A percentile compares a stretch with the other conserved stretches of the same genome.
These are phyloP conservation scores for Hirudo medicinalis DNA, from an alignment of 1,140 invertebrate species.

Conservation along the genomic window DNA sequence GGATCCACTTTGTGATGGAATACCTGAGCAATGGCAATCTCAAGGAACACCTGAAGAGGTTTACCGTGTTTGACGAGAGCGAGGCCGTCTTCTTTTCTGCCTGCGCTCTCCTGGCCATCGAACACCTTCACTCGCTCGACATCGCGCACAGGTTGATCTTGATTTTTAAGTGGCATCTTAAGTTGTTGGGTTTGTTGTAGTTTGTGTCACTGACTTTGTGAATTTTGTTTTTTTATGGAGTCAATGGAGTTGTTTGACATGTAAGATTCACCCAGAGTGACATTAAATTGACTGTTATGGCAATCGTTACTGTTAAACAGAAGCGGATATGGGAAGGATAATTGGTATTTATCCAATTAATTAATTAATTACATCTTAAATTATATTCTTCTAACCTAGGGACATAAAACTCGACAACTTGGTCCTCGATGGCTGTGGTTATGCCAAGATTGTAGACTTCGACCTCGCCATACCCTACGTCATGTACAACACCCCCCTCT, in stretches of 20 bases:
- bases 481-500: slow-evolving; percentile 7
- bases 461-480: slow-evolving; percentile 3
- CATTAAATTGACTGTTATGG: no score
- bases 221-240: no score
- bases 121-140: slow-evolving; percentile 3
- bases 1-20: background rate
- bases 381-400: background rate
- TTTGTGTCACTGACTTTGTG: no score
- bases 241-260: no score
- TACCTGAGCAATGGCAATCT: background rate
- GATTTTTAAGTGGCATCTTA: background rate
- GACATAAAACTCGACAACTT: slow-evolving; percentile 8
- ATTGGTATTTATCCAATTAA: no score
- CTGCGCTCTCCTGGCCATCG: background rate
- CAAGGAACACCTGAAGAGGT: background rate
- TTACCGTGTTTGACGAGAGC: background rate
- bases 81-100: background rate
- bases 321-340: no score
- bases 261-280: no score
- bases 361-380: no score
- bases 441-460: slow-evolving; percentile 3
- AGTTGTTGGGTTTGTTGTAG: no score
- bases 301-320: no score
- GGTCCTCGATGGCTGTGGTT: background rate
- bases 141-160: slow-evolving; percentile 8